Evolutionary conservation across 1,140 invertebrate genomes (phyloP), one percentile per base, ranked within the genome.

Genomic region (Solen grandis): DNA sequence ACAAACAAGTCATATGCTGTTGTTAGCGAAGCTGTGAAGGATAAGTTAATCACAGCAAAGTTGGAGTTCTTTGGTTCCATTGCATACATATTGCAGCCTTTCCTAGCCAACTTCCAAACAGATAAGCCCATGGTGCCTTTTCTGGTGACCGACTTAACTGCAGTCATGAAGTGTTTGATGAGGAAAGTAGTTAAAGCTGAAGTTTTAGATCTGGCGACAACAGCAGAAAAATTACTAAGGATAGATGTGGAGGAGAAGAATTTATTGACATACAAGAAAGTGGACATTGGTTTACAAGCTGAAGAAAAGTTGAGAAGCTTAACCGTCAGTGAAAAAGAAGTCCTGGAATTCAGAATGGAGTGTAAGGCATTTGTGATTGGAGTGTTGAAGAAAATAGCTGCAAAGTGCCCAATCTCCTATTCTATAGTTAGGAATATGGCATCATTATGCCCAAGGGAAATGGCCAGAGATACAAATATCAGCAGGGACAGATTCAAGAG

Each of bases 111-210:
- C 10, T 86, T 63, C 55, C 79, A 81, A 60, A 57, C 59, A 2
- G 59, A 81, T 36, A 27, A 22, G 25, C 78, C 84, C n/a, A 38
- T 85, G 35, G 16, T 81, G 2, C 69, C 72, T 22, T 81, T 77
- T 46, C 14, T 85, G n/a, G 19, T 10, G 16, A 10, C 35, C 35
- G 73, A 84, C 19, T 29, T 85, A 8, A 16, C 25, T 16, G 16
- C 16, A 4, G 1, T 65, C 0, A 46, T 69, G 1, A 60, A 27
- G 36, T 0, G 2, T 22, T 14, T 81, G 0, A 69, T 84, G 72
- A 57, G 36, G 27, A 25, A 46, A 0, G 75, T 75, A 27, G 22
- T 81, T 1, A 81, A 70, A 27, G 16, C 10, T 2, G 38, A 41
- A 54, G 35, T 59, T 0, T 2, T 72, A 33, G 25, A 62, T 57